These are phyloP conservation scores for Tetragonula clypearis DNA, from an alignment of 1,140 invertebrate genomes.

Conservation along the genomic window DNA sequence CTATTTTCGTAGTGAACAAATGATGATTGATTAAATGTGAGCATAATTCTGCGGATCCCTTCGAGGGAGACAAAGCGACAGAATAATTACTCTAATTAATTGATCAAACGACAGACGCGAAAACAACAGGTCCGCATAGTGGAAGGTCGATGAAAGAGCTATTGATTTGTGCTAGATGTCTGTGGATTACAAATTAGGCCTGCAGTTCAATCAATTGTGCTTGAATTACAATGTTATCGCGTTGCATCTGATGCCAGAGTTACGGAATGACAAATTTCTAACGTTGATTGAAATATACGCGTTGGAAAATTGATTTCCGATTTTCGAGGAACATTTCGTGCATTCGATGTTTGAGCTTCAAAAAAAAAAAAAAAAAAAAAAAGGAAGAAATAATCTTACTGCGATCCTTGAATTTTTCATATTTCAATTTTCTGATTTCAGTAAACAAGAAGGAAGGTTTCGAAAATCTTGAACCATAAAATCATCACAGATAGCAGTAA, in stretches of 20 bases:
- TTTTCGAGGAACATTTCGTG: background rate
- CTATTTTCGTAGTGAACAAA: background rate
- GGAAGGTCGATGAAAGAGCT: conserved; percentile 37
- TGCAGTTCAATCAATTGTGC: conserved; percentile 56
- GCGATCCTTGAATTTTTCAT: too few relatives aligned
- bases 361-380: too few relatives aligned
- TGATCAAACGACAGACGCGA: conserved; percentile 33
- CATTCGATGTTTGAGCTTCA: too few relatives aligned
- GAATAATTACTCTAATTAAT: conserved; percentile 52
- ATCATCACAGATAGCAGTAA: too few relatives aligned
- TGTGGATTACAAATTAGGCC: conserved; percentile 65
- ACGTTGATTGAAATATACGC: background rate
- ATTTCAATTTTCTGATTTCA: too few relatives aligned
- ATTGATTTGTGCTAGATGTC: conserved; percentile 61
- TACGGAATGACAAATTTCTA: background rate
- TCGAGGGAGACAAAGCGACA: background rate
- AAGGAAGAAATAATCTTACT: too few relatives aligned
- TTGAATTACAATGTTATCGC: conserved; percentile 31
- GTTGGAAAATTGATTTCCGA: background rate
- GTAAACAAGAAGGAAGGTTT: too few relatives aligned
- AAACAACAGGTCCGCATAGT: conserved; percentile 34
- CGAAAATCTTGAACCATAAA: too few relatives aligned
- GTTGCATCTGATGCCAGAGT: conserved; percentile 10
- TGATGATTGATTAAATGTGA: background rate
- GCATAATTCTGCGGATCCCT: background rate